These are phyloP conservation scores for Taurulus bubalis DNA, from an alignment of 2,113 vertebrate genomes.

Conservation along the genomic window DNA sequence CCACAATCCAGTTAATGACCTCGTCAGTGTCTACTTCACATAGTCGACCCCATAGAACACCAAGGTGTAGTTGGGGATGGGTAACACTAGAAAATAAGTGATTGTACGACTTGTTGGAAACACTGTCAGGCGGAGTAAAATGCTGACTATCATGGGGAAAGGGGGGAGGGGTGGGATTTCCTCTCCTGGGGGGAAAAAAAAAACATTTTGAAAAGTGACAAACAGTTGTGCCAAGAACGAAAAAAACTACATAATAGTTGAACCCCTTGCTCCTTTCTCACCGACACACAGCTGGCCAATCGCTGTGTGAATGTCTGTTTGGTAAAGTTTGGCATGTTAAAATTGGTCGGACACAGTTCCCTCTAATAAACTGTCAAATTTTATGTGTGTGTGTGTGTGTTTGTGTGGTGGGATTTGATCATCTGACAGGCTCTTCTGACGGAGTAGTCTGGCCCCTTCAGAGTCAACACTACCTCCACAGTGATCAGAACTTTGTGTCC, in stretches of 20 bases:
- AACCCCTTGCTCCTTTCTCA: neutral
- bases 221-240: neutral
- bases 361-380: too few relatives aligned
- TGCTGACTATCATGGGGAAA: neutral
- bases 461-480: conserved; percentile 41
- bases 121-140: neutral
- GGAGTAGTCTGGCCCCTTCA: neutral
- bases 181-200: too few relatives aligned
- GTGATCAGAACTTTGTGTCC: neutral
- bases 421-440: neutral
- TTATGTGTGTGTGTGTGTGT: too few relatives aligned
- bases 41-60: neutral
- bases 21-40: neutral
- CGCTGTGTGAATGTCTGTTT: neutral
- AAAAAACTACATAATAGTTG: neutral
- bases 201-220: neutral
- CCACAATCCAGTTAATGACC: neutral
- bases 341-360: neutral
- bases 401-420: neutral
- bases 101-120: neutral
- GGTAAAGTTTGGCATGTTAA: neutral
- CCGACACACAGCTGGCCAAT: neutral
- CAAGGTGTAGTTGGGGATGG: neutral
- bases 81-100: neutral
- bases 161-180: too few relatives aligned